Base-by-base conservation (phyloP, 2,113 vertebrate genomes). In the Sisor rabdophorus region DNA sequence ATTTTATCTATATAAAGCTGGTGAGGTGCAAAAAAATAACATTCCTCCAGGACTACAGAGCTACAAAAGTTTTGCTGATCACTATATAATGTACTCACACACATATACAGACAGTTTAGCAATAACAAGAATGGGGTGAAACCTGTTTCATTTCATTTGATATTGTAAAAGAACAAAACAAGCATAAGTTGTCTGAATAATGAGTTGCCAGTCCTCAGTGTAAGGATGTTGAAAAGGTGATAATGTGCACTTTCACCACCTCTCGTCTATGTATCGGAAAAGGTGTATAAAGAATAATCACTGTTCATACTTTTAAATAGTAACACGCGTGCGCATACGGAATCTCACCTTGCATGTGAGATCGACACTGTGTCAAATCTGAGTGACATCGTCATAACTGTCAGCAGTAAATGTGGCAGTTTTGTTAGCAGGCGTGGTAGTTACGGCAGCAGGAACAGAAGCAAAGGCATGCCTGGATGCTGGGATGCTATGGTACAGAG, bases 381-480 rank as follows among this genome's bases (percentile, higher is more conserved):
- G 28, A 64, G 36, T 15, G 52, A 56, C n/a, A 44, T 40, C 22
- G 1, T 58, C 52, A 48, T 48, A 65, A 67, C 44, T 68, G 58
- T 73, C 28, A 70, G 71, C 55, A 22, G 22, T 26, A 67, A n/a
- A 47, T 79, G 17, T 30, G 24, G 20, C 54, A 48, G 63, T 77
- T 81, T 79, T 30, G 44, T 61, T 65, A 72, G 65, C 28, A 71
- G 73, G 55, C 52, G 58, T 65, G 48, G 56, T 60, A 78, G 59
- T 75, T 80, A 61, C 52, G 17, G 56, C 67, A 76, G 68, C 55
- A 64, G 48, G 40, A 67, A 53, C 22, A 15, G 77, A 7, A 20
- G 13, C n/a, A n/a, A 61, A 58, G 58, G 36, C 36, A 11, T 28
- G 58, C 26, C 73, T 40, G 22, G 75, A 71, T 69, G 67, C 55